These are phyloP conservation scores for Actinia tenebrosa DNA, from an alignment of 64 coral and sea anemone species.

Conservation along the genomic window DNA sequence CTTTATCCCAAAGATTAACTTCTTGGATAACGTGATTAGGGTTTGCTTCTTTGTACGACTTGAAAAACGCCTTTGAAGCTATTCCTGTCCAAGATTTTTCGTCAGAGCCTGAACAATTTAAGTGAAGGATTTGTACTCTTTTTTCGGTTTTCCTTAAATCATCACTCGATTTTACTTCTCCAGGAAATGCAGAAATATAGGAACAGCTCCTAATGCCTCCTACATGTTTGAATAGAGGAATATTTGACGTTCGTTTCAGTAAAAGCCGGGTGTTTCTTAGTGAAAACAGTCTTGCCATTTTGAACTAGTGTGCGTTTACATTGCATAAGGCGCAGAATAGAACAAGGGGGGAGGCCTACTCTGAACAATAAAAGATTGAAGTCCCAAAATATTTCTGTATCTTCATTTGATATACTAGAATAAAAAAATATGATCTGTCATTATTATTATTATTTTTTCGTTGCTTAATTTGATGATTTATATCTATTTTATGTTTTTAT, in stretches of 20 bases:
- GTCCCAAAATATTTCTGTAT: neutral
- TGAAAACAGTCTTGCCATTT: constrained; percentile 18
- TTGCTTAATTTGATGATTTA: neutral
- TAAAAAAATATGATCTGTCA: neutral
- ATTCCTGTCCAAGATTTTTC: constrained; percentile 86
- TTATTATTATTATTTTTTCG: neutral
- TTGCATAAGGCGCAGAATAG: neutral
- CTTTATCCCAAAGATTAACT: constrained; percentile 93
- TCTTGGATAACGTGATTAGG: constrained; percentile 55
- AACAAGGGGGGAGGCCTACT: neutral
- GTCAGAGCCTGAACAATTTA: constrained; percentile 93
- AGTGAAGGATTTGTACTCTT: constrained; percentile 66
- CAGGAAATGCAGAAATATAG: constrained; percentile 81
- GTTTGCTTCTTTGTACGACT: constrained; percentile 56
- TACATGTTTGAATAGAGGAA: neutral
- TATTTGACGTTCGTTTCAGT: constrained; percentile 2
- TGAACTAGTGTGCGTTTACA: neutral
- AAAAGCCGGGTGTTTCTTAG: neutral
- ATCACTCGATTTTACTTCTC: constrained; percentile 77
- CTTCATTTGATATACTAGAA: neutral
- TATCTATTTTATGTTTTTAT: neutral
- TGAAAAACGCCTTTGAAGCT: constrained; percentile 68
- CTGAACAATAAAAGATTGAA: neutral
- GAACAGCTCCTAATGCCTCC: constrained; percentile 11
- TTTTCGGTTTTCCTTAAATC: constrained; percentile 41